Evolutionary conservation across 2,113 vertebrate genomes (phyloP).

Genomic region (Columba livia): DNA sequence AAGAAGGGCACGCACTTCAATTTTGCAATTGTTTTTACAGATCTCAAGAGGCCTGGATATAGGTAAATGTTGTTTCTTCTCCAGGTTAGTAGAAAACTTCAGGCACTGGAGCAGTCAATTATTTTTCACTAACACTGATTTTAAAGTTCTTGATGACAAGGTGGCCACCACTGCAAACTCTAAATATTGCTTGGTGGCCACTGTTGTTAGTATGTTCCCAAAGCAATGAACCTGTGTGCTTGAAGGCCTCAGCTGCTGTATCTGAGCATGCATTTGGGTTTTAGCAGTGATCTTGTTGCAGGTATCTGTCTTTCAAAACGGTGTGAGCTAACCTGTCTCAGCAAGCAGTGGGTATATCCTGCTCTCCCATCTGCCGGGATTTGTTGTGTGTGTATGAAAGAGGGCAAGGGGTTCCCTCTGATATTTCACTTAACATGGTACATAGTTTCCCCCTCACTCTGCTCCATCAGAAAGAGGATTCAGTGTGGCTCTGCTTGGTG

Average conservation of each 20-base stretch:
- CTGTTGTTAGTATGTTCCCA: neutral
- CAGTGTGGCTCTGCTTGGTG: neutral
- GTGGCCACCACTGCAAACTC: fast-evolving
- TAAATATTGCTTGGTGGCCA: neutral
- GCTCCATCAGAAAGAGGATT: neutral
- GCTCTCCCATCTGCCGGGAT: neutral
- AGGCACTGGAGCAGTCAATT: neutral
- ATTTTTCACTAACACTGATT: neutral
- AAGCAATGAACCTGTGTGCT: neutral
- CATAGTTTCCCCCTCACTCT: neutral
- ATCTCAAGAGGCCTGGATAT: conserved; percentile 91
- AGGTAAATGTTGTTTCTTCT: conserved; percentile 76
- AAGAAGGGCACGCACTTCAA: conserved; percentile 98
- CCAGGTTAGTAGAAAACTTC: neutral
- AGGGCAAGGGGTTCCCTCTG: neutral
- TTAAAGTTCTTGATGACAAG: neutral
- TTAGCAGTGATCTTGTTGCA: neutral
- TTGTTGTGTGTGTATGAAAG: neutral
- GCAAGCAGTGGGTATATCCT: neutral
- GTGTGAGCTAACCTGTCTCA: neutral
- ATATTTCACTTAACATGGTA: neutral
- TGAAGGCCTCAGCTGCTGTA: neutral
- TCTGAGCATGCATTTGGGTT: neutral
- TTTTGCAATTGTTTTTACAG: conserved; percentile 95
- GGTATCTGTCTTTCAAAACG: neutral